A percentile compares a stretch with the other conserved stretches of the same genome.
phyloP scores from a whole-genome alignment of 1,140 invertebrate species.

The Drosophila rhopaloa region DNA sequence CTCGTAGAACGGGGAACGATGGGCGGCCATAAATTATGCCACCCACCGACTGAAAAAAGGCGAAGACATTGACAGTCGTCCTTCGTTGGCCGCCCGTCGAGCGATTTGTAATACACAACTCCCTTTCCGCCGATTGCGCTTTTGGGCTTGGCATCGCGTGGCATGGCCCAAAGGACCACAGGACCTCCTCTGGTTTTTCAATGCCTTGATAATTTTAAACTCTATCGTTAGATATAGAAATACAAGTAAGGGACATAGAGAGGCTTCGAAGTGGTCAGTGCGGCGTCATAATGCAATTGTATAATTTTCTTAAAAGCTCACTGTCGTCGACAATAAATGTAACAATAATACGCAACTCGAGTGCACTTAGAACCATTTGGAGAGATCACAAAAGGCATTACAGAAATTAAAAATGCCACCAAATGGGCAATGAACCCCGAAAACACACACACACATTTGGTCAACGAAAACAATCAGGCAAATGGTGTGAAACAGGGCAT shows the following conservation, averaged over 20 bases:
- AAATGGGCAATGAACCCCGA: slow-evolving; percentile 68
- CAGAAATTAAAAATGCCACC: slow-evolving; percentile 73
- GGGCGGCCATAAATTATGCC: slow-evolving; percentile 78
- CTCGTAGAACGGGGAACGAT: slow-evolving; percentile 13
- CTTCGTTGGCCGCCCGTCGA: slow-evolving; percentile 61
- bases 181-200: slow-evolving; percentile 35
- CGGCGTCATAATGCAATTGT: slow-evolving; percentile 81
- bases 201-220: slow-evolving; percentile 70
- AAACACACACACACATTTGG: slow-evolving; percentile 20
- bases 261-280: slow-evolving; percentile 59
- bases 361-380: slow-evolving; percentile 56
- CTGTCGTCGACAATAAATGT: slow-evolving; percentile 44
- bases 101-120: slow-evolving; percentile 80
- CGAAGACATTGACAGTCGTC: slow-evolving; percentile 57
- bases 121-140: slow-evolving; percentile 52
- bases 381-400: slow-evolving; percentile 76
- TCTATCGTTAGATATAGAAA: slow-evolving; percentile 22
- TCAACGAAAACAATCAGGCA: slow-evolving; percentile 69
- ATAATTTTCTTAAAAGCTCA: slow-evolving; percentile 80
- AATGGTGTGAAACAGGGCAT: slow-evolving; percentile 72
- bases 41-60: slow-evolving; percentile 62
- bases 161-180: neutral
- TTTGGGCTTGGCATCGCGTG: slow-evolving; percentile 39
- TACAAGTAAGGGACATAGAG: neutral
- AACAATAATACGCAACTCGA: slow-evolving; percentile 45